These are phyloP conservation scores for Podargus strigoides DNA, from an alignment of 2,797 vertebrate species.

Conservation along the genomic window DNA sequence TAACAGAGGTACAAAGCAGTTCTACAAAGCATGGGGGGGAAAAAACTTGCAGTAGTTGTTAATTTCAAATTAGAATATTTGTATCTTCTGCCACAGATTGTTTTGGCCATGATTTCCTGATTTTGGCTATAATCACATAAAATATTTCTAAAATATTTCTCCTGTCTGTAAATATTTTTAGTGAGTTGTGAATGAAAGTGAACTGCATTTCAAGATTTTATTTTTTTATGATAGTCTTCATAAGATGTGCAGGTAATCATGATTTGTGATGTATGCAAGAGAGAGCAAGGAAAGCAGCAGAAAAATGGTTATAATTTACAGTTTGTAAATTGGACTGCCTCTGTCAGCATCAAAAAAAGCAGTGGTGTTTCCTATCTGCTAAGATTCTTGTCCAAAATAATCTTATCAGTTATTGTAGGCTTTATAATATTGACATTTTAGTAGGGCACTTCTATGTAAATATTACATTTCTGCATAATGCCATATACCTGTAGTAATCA, in stretches of 20 bases:
- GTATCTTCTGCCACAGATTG: not conserved
- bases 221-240: not conserved
- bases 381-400: not conserved
- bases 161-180: not conserved
- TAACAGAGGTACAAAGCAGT: not conserved
- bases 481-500: constrained; percentile 5
- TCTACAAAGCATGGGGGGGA: not conserved
- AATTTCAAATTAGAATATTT: not conserved
- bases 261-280: not conserved
- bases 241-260: not conserved
- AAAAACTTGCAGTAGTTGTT: not conserved
- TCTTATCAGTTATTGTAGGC: not conserved
- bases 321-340: not conserved
- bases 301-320: not conserved
- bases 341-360: not conserved
- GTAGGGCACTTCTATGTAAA: not conserved
- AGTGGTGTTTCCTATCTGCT: not conserved
- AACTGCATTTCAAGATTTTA: not conserved
- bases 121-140: not conserved
- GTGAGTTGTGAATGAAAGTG: not conserved
- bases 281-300: not conserved
- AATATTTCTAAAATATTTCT: not conserved
- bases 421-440: constrained; percentile 20
- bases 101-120: not conserved
- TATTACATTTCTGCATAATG: not conserved